Conservation (phyloP, 2,888 invertebrate genomes). For the Plusia festucae region DNA sequence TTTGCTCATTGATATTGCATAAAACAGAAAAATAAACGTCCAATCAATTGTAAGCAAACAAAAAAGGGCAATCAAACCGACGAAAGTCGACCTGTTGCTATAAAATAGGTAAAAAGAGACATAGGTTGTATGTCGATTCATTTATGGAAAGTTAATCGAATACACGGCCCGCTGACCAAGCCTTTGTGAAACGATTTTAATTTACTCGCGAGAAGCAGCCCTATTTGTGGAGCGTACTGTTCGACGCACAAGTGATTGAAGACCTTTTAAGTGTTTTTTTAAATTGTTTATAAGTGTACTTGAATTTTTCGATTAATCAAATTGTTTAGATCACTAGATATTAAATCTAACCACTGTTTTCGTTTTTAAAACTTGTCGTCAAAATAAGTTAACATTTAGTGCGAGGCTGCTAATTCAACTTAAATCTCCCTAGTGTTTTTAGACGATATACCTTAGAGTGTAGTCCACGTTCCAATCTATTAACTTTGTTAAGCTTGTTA, state of each 20-base stretch:
- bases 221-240: slow-evolving; percentile 46
- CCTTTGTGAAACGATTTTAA: slow-evolving; percentile 62
- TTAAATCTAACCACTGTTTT: too few species aligned
- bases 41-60: slow-evolving; percentile 15
- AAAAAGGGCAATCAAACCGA: slow-evolving; percentile 30
- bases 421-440: too few species aligned
- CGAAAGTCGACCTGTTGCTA: slow-evolving; percentile 46
- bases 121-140: slow-evolving; percentile 47
- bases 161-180: slow-evolving; percentile 57
- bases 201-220: slow-evolving; percentile 49
- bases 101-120: slow-evolving; percentile 52
- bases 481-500: too few species aligned
- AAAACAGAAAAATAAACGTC: slow-evolving; percentile 13
- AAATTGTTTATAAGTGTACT: slow-evolving; percentile 5
- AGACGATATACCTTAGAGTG: too few species aligned
- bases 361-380: background rate
- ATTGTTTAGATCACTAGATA: too few species aligned
- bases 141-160: slow-evolving; percentile 62
- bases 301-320: background rate
- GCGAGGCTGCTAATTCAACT: too few species aligned
- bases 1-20: background rate
- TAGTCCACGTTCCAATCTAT: too few species aligned
- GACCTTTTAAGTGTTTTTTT: slow-evolving; percentile 10
- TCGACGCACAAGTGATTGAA: slow-evolving; percentile 25
- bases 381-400: too few species aligned